phyloP scores from a whole-genome alignment of 1,140 invertebrate genomes.

The Ceratina australensis region DNA sequence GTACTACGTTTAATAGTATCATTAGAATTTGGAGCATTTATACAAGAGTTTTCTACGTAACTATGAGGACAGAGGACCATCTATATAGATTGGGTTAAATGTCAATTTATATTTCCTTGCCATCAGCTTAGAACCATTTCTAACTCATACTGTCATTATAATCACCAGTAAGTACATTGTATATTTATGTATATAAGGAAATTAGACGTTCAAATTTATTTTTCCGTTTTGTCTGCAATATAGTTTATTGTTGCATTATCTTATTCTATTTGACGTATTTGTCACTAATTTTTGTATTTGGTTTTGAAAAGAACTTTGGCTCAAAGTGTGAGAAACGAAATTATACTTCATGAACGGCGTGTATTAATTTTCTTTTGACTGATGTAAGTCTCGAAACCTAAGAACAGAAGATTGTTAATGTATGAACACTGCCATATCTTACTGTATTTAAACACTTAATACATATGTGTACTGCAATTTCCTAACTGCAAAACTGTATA shows the following conservation, averaged over 20 bases:
- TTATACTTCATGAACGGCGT: background rate
- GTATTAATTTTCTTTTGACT: constrained; percentile 19
- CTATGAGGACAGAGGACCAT: too few relatives aligned
- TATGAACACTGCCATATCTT: constrained; percentile 53
- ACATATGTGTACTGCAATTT: constrained; percentile 25
- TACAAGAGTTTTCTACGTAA: too few relatives aligned
- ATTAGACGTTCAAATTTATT: constrained; percentile 3
- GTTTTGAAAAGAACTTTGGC: background rate
- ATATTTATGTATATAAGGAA: constrained; percentile 4
- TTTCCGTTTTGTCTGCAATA: background rate
- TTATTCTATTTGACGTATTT: background rate
- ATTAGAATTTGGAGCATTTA: too few relatives aligned
- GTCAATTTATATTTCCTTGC: constrained; percentile 13
- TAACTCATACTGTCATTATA: background rate
- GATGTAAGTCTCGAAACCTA: constrained; percentile 32
- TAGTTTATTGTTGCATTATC: background rate
- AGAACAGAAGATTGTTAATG: constrained; percentile 14
- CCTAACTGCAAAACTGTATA: constrained; percentile 20
- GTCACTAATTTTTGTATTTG: constrained; percentile 6
- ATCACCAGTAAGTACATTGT: constrained; percentile 13
- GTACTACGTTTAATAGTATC: background rate
- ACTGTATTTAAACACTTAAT: constrained; percentile 7
- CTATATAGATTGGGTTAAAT: constrained; percentile 6
- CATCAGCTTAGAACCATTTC: constrained; percentile 18
- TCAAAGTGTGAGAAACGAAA: background rate